Base-by-base conservation (phyloP, 2,888 invertebrate species). In the Anticlea derivata region DNA sequence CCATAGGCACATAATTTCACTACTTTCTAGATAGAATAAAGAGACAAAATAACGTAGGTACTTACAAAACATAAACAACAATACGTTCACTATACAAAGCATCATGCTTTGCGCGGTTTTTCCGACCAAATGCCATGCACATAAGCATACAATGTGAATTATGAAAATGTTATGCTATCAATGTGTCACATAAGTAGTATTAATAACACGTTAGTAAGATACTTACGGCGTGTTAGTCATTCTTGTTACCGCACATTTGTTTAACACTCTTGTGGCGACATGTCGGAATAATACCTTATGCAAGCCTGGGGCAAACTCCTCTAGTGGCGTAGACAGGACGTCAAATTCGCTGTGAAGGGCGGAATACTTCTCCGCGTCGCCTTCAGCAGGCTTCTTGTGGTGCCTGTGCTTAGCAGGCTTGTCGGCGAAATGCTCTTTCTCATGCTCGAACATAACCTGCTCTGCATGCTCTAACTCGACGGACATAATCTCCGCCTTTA, bases 371-470 rank as follows among this genome's bases (percentile, higher is more conserved):
- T 82, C 80, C 38, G 69, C 70, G 41, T 78, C 73, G 27, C 41
- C 49, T 10, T 61, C 55, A 45, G 59, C 55, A 12, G 74, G 70
- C 66, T 79, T 83, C 44, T 77, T 78, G 52, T 70, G 72, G 46
- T 81, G 78, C 53, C 68, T 72, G 58, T 78, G 78, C 72, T 86
- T 87, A 77, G 81, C 82, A 46, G 73, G 80, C 39, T 59, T 57
- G 31, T 60, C 62, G 61, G 79, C 76, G 75, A 85, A 84, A 79
- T 86, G 70, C 60, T 81, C 79, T 78, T 86, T 87, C 70, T 89
- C 89, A 70, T 90, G 89, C 77, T 78, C 85, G 83, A 80, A 85
- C 89, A 90, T 88, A 83, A 89, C 86, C 87, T 90, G 86, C 83
- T 88, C 88, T 38, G 89, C 89, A 78, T 87, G 88, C 78, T 77